Evolutionary conservation across 2,113 vertebrate species (phyloP).

Genomic region (Panthera tigris): DNA sequence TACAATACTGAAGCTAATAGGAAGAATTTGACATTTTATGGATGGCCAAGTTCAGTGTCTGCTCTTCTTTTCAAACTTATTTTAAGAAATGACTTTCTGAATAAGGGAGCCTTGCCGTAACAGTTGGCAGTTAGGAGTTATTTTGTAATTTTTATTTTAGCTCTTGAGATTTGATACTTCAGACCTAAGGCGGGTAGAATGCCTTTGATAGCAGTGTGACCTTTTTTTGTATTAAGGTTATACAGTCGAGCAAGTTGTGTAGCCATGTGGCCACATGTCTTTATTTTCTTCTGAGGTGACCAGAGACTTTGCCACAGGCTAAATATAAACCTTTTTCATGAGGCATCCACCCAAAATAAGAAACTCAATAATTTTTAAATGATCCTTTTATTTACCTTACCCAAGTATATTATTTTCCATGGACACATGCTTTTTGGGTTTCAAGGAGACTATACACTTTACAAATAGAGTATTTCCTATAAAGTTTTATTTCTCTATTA

Average conservation of each 20-base stretch:
- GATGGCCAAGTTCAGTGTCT: background rate
- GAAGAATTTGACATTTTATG: conserved; percentile 50
- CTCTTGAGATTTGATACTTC: background rate
- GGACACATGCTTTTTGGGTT: background rate
- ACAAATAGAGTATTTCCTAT: background rate
- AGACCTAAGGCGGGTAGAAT: background rate
- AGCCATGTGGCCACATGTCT: background rate
- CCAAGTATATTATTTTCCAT: conserved; percentile 17
- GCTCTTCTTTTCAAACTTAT: background rate
- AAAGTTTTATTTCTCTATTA: background rate
- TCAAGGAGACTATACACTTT: background rate
- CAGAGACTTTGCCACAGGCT: background rate
- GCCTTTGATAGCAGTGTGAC: background rate
- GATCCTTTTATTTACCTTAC: conserved; percentile 11
- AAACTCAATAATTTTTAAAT: conserved; percentile 35
- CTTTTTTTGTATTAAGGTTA: background rate
- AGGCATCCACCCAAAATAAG: conserved; percentile 25
- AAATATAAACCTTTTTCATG: conserved; percentile 31
- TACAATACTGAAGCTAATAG: background rate
- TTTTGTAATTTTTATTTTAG: background rate
- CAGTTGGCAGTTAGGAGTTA: background rate
- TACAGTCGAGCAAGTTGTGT: background rate
- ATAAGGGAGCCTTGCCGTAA: background rate
- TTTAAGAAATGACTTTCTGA: conserved; percentile 18
- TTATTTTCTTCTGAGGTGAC: conserved; percentile 49